Evolutionary conservation across 2,113 vertebrate species (phyloP), one percentile per base, ranked within the genome.

Genomic region (Pelecanoides urinatrix): DNA sequence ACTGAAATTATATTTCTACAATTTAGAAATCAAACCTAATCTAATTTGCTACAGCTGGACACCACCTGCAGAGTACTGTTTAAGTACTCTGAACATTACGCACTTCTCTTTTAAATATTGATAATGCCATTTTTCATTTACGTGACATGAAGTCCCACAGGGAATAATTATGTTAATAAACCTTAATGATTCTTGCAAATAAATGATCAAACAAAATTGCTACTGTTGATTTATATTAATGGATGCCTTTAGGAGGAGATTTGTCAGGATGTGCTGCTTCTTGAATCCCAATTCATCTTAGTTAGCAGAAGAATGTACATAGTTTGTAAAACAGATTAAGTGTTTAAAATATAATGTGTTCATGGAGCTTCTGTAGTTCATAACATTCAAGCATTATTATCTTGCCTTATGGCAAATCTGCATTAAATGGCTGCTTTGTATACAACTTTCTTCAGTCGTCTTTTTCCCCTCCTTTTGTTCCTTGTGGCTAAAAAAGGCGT

Each of bases 121-220:
- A 98, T 98, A 98, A 98, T 97, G 98, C 92, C 97, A 98, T 98
- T 98, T 98, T 98, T 98, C 98, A 98, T 98, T 98, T 98, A 89
- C 94, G 95, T 92, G 98, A 98, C 98, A 98, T 93, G 92, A 97
- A 97, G 94, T 97, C 98, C 98, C 98, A 98, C 95, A 97, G 98
- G 98, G 98, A 98, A 98, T 98, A 98, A 98, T 98, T 98, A 98
- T 98, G 98, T 97, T 98, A 98, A 98, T 98, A 98, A 98, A 96
- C 97, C 97, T 98, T 98, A 98, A 98, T 98, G 98, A 98, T 98
- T 98, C 98, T 97, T 96, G 97, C 98, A 98, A 98, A 98, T 98
- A 98, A 98, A 98, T 98, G 98, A 98, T 98, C 98, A 98, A 98
- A 98, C 97, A 97, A 98, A 98, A 98, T 98, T 98, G 98, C 98